Percentiles rank a stretch among this genome's conserved stretches.
These are phyloP conservation scores for Heliocidaris tuberculata DNA, from an alignment of 35 echinoderm and acorn worm species.

Conservation along the genomic window DNA sequence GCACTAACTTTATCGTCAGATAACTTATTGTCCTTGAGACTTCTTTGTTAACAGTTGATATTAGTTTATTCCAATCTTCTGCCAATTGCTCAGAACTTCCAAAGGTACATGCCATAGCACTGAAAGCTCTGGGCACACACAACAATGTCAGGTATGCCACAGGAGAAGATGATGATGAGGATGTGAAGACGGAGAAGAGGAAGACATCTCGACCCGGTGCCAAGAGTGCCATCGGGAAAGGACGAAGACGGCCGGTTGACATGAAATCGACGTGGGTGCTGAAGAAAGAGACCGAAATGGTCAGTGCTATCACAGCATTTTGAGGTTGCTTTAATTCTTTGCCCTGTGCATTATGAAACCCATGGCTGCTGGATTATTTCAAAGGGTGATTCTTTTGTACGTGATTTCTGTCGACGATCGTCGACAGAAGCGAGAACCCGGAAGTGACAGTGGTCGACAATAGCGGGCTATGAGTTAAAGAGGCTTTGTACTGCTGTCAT, in stretches of 20 bases:
- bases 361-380: too few relatives aligned
- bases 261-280: not conserved
- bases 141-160: not conserved
- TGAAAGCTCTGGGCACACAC: slow-evolving; percentile 27
- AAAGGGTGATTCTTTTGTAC: too few relatives aligned
- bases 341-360: too few relatives aligned
- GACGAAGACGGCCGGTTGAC: not conserved
- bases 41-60: not conserved
- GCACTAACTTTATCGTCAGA: too few relatives aligned
- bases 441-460: too few relatives aligned
- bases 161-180: not conserved
- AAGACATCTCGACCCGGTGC: not conserved
- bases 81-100: slow-evolving; percentile 15
- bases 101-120: slow-evolving; percentile 36
- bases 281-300: slow-evolving; percentile 33
- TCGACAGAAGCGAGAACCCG: too few relatives aligned
- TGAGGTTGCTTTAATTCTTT: not conserved
- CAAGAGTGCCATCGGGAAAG: not conserved
- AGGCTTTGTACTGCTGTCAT: too few relatives aligned
- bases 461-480: too few relatives aligned
- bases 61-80: not conserved
- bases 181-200: not conserved
- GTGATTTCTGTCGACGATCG: too few relatives aligned
- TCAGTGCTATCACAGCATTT: not conserved
- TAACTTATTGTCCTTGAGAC: too few relatives aligned